Evolutionary conservation across 2,888 invertebrate species (phyloP), one percentile per base, ranked within the genome.

Genomic region (Perizoma flavofasciatum): DNA sequence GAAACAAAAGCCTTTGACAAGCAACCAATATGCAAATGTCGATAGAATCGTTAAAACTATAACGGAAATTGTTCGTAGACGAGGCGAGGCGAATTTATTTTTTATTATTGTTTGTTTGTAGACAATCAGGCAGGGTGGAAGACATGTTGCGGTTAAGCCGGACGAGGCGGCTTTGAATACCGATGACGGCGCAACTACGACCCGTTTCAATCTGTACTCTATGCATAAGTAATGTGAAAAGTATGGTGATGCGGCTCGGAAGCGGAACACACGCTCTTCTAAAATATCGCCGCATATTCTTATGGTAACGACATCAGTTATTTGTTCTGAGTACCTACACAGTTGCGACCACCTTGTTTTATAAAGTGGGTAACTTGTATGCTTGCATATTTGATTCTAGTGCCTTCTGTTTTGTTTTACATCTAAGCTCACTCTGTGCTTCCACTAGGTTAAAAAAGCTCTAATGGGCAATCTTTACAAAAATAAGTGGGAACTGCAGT

Each of bases 171-270:
- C 80, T 87, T 83, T 85, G 89, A 89, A 89, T 89, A 85, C 87
- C 87, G 88, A 88, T 89, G 89, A 89, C 86, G 82, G 76, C 69
- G 75, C 88, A 82, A 84, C 86, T 84, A 83, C 85, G 78, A 83
- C 83, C 82, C 88, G 88, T 85, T 90, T 88, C 91, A 91, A 91
- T 91, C 89, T 89, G 82, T 88, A 89, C 82, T 86, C 91, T 89
- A 90, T 90, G 90, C 89, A 89, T 92, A 90, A 89, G 83, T 91
- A 90, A 92, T 92, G 88, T 83, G 87, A 86, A 90, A 90, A 88
- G 89, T 89, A 88, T 89, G 89, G 87, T 88, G 84, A 86, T 85
- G 78, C 81, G 76, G 77, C 83, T 71, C 75, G 82, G 77, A 80
- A 79, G 82, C 85, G 83, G 82, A 79, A 82, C 81, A 86, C 81